Percentiles rank a stretch among this genome's conserved stretches.
Conservation (phyloP, 2,113 vertebrate species). For the Pseudonaja textilis region DNA sequence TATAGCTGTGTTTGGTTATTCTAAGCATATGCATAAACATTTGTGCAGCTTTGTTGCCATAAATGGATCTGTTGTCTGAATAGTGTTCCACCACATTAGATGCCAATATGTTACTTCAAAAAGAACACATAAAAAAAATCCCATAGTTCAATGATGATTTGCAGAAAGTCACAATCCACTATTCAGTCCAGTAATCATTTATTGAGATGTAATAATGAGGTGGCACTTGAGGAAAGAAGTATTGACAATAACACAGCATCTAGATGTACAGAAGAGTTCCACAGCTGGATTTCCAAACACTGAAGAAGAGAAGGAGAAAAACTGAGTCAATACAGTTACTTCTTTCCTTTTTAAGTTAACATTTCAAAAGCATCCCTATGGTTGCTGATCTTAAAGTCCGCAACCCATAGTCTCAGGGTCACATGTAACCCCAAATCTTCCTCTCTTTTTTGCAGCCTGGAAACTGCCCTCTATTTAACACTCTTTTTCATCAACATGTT, state of each 20-base stretch:
- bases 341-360: not conserved
- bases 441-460: not conserved
- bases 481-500: not conserved
- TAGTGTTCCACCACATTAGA: not conserved
- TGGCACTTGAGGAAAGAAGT: not conserved
- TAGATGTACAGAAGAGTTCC: not conserved
- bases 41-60: not conserved
- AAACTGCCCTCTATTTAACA: not conserved
- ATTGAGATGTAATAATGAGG: not conserved
- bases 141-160: not conserved
- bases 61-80: not conserved
- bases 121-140: not conserved
- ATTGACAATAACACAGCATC: not conserved
- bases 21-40: not conserved
- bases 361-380: not conserved
- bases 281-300: not conserved
- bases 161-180: not conserved
- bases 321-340: not conserved
- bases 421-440: not conserved
- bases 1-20: not conserved
- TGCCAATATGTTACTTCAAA: conserved; percentile 1
- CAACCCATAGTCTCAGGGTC: not conserved
- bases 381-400: not conserved
- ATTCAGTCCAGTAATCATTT: not conserved
- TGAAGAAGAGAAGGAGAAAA: not conserved